Evolutionary conservation across 2,888 invertebrate genomes (phyloP), one percentile per base, ranked within the genome.

Genomic region (Caenorhabditis wallacei): DNA sequence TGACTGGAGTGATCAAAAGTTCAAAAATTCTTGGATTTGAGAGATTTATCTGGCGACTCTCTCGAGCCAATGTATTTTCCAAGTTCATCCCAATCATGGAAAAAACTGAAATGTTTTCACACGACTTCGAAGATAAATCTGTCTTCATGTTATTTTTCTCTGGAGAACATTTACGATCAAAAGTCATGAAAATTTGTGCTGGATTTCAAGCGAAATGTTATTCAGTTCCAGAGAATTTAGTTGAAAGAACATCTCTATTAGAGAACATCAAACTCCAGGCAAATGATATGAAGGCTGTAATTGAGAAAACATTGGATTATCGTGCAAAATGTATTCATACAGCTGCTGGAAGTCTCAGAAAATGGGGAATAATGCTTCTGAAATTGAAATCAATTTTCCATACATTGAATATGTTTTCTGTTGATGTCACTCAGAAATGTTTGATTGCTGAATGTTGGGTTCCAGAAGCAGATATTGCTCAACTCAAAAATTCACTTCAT

Each of bases 311-410:
- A 0, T 96, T 97, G 93, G 98, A 99, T 93, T 98, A 99, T 93
- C 95, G 98, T 72, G 97, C 97, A 93, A 95, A 97, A 48, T 97
- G 99, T 8, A 94, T 99, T 20, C 96, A 97, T 0, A 97, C 98
- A 0, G 98, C 98, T 0, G 97, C 98, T 0, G 96, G 97, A 93
- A 97, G 97, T 93, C 95, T 99, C 80, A 97, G 97, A 93, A 96
- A 96, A 92, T 99, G 99, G 98, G 96, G 96, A 93, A 92, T 93
- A 75, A 98, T 98, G 94, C 97, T 98, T 71, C 95, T 97, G 90
- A 98, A 98, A 94, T 97, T 98, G 92, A 98, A 98, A 93, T 97
- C 98, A 26, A 97, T 98, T 92, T 98, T 98, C 93, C 96, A 97
- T 86, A 98, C 97, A 0, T 93, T 99, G 92, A 99, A 99, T 94